These are phyloP conservation scores for Siderastrea radians DNA, from an alignment of 92 coral and sea anemone species.

Conservation along the genomic window DNA sequence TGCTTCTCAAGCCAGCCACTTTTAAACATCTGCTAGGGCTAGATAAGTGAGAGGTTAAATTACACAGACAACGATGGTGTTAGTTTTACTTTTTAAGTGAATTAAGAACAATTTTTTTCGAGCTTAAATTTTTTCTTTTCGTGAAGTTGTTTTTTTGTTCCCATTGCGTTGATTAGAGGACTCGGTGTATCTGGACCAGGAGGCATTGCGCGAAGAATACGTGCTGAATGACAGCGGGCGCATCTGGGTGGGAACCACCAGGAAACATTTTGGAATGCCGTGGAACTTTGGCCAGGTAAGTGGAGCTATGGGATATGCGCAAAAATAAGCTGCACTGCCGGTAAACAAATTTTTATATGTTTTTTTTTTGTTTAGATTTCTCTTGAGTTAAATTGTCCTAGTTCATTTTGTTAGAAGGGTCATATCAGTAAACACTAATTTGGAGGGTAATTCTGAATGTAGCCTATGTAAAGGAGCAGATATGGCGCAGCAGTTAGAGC, in stretches of 20 bases:
- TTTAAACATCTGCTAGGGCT: too few species aligned
- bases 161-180: constrained; percentile 64
- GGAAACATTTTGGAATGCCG: constrained; percentile 64
- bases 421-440: too few species aligned
- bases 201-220: constrained; percentile 86
- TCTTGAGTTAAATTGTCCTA: neutral
- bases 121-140: neutral
- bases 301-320: neutral
- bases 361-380: neutral
- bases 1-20: too few species aligned
- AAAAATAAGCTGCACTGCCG: neutral
- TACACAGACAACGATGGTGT: too few species aligned
- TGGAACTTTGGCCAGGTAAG: constrained; percentile 98
- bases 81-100: too few species aligned
- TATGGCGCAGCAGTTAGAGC: too few species aligned
- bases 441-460: too few species aligned
- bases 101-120: too few species aligned
- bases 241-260: constrained; percentile 85
- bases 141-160: neutral
- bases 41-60: too few species aligned
- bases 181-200: constrained; percentile 81
- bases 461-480: too few species aligned
- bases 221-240: constrained; percentile 88
- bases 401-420: too few species aligned
- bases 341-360: too few species aligned